Percentiles rank a stretch among this genome's conserved stretches.
Conservation (phyloP, 2,888 invertebrate genomes). For the Macrostomum cliftonense region DNA sequence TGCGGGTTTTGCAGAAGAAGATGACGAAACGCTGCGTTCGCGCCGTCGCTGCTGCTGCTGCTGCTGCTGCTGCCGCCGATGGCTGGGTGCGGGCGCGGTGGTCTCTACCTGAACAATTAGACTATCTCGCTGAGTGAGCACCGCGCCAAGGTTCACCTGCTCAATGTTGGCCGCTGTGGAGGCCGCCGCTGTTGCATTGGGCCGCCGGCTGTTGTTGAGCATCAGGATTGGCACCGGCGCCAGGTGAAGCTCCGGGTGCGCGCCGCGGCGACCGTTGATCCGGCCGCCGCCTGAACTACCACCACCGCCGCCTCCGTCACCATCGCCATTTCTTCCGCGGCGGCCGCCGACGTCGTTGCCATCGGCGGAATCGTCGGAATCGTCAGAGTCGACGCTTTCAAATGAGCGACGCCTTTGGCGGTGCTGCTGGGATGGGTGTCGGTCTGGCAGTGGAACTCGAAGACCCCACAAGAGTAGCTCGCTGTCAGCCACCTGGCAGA, state of each 20-base stretch:
- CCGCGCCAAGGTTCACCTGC: slow-evolving; percentile 43
- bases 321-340: background rate
- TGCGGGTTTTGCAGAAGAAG: too few relatives aligned
- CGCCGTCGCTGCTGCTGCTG: too few relatives aligned
- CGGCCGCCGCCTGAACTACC: too few relatives aligned
- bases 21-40: too few relatives aligned
- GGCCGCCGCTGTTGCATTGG: background rate
- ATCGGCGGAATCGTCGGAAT: background rate
- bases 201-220: background rate
- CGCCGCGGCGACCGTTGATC: background rate
- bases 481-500: slow-evolving; percentile 49
- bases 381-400: background rate
- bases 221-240: slow-evolving; percentile 2
- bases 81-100: slow-evolving; percentile 43
- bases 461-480: slow-evolving; percentile 52
- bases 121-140: slow-evolving; percentile 45
- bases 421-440: slow-evolving; percentile 8
- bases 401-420: background rate
- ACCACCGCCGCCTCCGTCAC: background rate
- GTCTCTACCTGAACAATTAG: slow-evolving; percentile 48
- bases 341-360: background rate
- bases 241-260: background rate
- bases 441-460: slow-evolving; percentile 15
- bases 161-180: slow-evolving; percentile 32
- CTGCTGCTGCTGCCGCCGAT: slow-evolving; percentile 13